Evolutionary conservation across 1,140 invertebrate species (phyloP), one percentile per base, ranked within the genome.

Genomic region (Philaenus spumarius): DNA sequence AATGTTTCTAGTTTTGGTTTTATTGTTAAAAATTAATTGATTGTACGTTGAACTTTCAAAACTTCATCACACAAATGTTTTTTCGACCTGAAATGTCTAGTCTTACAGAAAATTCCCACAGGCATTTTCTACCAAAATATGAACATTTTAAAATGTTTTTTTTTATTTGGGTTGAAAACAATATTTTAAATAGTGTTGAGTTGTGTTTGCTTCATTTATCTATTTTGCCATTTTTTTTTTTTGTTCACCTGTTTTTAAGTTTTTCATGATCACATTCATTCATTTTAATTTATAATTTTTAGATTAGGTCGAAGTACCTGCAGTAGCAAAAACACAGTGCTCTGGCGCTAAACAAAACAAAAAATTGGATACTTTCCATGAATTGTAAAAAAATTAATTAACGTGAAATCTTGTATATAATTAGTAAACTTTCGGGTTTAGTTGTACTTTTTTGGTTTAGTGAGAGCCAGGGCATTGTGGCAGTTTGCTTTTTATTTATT

Each of bases 391-490:
- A 34, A 24, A 52, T 55, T 14, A 55, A 40, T 52, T 47, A 40
- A 19, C 55, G 26, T 24, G 14, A 22, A 45, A 20, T 37, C n/a
- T 57, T 48, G 11, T 53, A 15, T n/a, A n/a, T n/a, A 53, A 37
- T 53, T 53, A 34, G 24, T 14, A 37, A 30, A 30, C 9, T 30
- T 11, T 46, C 46, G 12, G 47, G 54, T 56, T 50, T 23, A 34
- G 22, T 42, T 43, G 23, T 24, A 24, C 30, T 48, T 51, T 39
- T 43, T 55, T 37, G 2, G 40, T 61, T 62, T 75, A 68, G 61
- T 78, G 80, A n/a, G n/a, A 84, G 84, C 84, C 84, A 87, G 85
- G 85, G 85, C 84, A 87, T 86, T 87, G 84, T 75, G 71, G 71
- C 72, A 53, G 59, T 40, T 43, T 50, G 43, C 46, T 45, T 58